Percentiles rank a stretch among this genome's conserved stretches.
phyloP scores from a whole-genome alignment of 1,140 invertebrate genomes.

The Aricia agestis region DNA sequence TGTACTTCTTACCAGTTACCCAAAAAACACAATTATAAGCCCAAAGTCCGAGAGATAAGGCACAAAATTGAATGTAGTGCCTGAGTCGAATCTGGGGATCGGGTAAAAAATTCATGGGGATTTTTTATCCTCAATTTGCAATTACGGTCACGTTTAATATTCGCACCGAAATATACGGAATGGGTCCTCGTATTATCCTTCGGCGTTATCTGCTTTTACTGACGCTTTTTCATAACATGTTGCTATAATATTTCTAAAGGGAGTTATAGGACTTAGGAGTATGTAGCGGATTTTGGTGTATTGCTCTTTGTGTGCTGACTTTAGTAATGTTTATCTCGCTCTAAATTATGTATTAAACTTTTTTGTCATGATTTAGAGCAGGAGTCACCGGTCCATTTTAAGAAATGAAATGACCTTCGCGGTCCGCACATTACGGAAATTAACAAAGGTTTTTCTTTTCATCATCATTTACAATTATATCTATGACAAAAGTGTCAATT shows the following conservation, averaged over 20 bases:
- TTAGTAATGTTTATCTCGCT: too few relatives aligned
- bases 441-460: too few relatives aligned
- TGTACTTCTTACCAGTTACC: not conserved
- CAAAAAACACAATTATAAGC: not conserved
- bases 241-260: not conserved
- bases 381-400: too few relatives aligned
- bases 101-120: not conserved
- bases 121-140: conserved; percentile 3
- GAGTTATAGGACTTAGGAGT: too few relatives aligned
- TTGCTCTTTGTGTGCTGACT: not conserved
- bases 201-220: not conserved
- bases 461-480: too few relatives aligned
- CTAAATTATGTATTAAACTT: too few relatives aligned
- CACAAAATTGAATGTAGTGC: not conserved
- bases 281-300: not conserved
- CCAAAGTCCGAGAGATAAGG: not conserved
- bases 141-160: conserved; percentile 3
- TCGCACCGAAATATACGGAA: not conserved
- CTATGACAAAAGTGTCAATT: too few relatives aligned
- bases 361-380: too few relatives aligned
- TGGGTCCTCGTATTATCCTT: not conserved
- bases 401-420: too few relatives aligned
- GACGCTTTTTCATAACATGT: not conserved
- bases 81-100: not conserved
- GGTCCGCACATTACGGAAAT: too few relatives aligned